Evolutionary conservation across 1,140 invertebrate genomes (phyloP), one percentile per base, ranked within the genome.

Genomic region (Diabrotica undecimpunctata): DNA sequence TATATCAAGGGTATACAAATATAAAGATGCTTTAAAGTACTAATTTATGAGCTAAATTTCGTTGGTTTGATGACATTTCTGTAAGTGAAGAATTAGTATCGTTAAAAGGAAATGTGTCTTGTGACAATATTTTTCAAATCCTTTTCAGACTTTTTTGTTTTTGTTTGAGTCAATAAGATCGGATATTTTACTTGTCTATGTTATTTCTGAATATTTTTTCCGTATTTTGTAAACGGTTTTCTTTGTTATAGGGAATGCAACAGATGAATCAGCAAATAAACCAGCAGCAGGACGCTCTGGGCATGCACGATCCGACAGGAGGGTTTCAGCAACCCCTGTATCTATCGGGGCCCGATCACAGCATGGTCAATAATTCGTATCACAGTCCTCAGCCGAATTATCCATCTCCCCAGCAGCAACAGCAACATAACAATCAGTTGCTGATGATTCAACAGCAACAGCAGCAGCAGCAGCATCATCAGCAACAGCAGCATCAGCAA

Each of bases 241-340:
- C 52, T 35, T 67, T 67, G 25, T 25, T 25, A 11, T 54, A 70
- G 66, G 67, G 72, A 38, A 74, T 75, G 70, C 75, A 76, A 62
- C 76, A 77, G 65, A 75, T 76, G 71, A 75, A 69, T 59, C 74
- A 74, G 64, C 75, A 76, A 67, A 86, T 85, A 77, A 87, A 87
- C 78, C 87, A 88, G 71, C 86, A 87, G 46, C 83, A 88, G 75
- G 87, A 89, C 67, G 85, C 84, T 6, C 77, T 89, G 72, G 84
- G 83, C 52, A 82, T 88, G 78, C 78, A 79, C 53, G 86, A 88
- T 64, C 84, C 78, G 6, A 78, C 87, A 6, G 86, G 86, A 54
- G 83, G 83, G 12, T 89, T 88, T 78, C 88, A 88, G 71, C 87
- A 89, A 76, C 86, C 87, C 25, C 77, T 89, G 25, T 89, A 89